Conservation (phyloP, 2,113 vertebrate species). For the Anguilla rostrata region DNA sequence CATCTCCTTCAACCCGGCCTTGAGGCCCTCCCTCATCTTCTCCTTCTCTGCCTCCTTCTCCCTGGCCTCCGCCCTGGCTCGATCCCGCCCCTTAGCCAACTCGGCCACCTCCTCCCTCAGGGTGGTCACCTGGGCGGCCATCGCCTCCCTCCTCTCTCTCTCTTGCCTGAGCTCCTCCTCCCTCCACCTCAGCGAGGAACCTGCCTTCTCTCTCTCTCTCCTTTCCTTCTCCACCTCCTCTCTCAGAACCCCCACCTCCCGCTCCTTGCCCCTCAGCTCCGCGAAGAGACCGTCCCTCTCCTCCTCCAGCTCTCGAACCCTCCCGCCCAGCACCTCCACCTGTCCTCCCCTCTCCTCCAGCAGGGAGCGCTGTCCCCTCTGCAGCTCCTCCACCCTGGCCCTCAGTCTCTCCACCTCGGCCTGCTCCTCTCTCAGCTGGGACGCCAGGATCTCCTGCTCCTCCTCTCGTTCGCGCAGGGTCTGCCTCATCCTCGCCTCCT, state of each 20-base stretch:
- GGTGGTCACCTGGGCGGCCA: constrained; percentile 22
- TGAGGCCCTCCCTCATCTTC: constrained; percentile 55
- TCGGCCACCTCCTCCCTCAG: constrained; percentile 43
- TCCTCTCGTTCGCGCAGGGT: constrained; percentile 25
- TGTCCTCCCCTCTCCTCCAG: constrained; percentile 43
- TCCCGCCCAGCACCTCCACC: constrained; percentile 31
- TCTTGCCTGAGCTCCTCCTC: constrained; percentile 39
- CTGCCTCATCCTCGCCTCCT: constrained; percentile 3
- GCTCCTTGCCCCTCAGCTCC: constrained; percentile 33
- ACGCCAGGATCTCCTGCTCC: constrained; percentile 21
- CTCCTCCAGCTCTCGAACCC: constrained; percentile 28
- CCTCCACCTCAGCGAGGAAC: constrained; percentile 22
- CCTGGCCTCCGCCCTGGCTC: constrained; percentile 35
- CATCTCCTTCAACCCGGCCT: constrained; percentile 54
- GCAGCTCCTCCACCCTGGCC: constrained; percentile 31
- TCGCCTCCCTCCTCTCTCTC: constrained; percentile 7
- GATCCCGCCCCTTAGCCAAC: constrained; percentile 36
- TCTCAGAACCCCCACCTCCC: constrained; percentile 39
- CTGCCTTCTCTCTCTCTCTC: constrained; percentile 35
- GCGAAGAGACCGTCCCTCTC: constrained; percentile 20
- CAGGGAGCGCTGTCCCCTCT: constrained; percentile 24
- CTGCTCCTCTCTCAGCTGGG: constrained; percentile 31
- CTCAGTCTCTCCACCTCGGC: constrained; percentile 25
- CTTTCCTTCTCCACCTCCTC: constrained; percentile 40
- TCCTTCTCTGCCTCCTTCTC: constrained; percentile 47